Base-by-base conservation (phyloP, 1,140 invertebrate genomes). In the Grapholita molesta region DNA sequence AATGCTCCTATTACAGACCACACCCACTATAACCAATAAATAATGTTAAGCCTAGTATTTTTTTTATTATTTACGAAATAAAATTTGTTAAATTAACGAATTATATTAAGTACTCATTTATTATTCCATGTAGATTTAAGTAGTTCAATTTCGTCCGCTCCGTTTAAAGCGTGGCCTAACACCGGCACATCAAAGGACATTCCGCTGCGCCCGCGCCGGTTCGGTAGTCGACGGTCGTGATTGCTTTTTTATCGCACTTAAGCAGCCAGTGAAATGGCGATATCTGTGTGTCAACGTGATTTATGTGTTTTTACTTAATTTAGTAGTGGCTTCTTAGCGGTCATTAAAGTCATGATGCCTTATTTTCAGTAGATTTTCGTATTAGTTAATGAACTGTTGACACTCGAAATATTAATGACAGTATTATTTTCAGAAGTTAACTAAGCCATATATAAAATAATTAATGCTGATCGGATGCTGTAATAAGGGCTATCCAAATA, bases 271-370 rank as follows among this genome's bases (percentile, higher is more conserved):
- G 55, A 61, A 61, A 61, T 61, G 55, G 55, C 55, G 55, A 61
- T 61, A 61, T 61, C 55, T 15, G 55, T 61, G 55, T 28, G 55
- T 61, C 55, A 61, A 61, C 55, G 55, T 61, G 55, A 61, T 61
- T 61, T 61, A 61, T 61, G 55, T 32, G 55, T 61, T 61, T 61
- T 61, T 61, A 61, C 55, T 61, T 61, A 61, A 61, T 61, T 61
- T 61, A 61, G 55, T 61, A 61, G 55, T 25, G 55, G 55, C 30
- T 61, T 30, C 25, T 61, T 48, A 42, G 38, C 24, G 12, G 1
- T 61, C 11, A 61, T 61, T 61, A 61, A 25, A 61, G 25, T n/a
- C 55, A 28, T 52, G 42, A 52, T 61, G 55, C 24, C 24, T 25
- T 25, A 5, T 30, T 61, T 15, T 28, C 24, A 28, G 55, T 15